A percentile compares a stretch with the other conserved stretches of the same genome.
Conservation (phyloP, 2,888 invertebrate genomes). For the Leuctra nigra region DNA sequence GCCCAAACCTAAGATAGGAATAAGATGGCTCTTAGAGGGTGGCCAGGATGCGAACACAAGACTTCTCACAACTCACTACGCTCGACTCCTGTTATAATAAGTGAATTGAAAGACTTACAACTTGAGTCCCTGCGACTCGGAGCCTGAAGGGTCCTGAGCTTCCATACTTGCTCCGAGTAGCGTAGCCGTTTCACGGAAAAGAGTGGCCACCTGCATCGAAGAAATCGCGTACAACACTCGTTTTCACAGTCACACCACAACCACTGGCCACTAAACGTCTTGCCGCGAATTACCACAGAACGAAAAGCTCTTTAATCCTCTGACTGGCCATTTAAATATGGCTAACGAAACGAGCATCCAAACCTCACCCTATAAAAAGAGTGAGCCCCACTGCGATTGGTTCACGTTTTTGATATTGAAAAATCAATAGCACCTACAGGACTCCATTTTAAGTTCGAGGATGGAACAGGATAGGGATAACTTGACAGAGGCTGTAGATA, state of each 20-base stretch:
- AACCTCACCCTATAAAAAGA: conserved; percentile 50
- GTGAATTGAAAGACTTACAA: no score
- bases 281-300: conserved; percentile 28
- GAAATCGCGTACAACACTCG: no score
- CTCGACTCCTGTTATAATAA: no score
- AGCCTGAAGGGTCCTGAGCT: conserved; percentile 34
- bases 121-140: conserved; percentile 32
- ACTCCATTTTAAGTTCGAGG: conserved; percentile 17
- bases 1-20: no score
- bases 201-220: conserved; percentile 60
- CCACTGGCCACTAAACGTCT: background rate
- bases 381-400: conserved; percentile 35
- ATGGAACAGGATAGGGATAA: no score
- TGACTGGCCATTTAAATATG: conserved; percentile 34
- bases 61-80: no score
- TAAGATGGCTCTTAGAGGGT: no score
- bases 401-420: conserved; percentile 51
- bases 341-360: conserved; percentile 37
- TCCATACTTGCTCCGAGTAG: conserved; percentile 57
- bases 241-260: background rate
- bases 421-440: conserved; percentile 48
- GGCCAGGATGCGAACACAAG: no score
- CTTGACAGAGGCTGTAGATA: no score
- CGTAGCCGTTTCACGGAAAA: conserved; percentile 60
- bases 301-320: conserved; percentile 32